phyloP scores from a whole-genome alignment of 2,888 invertebrate genomes.

The Yponomeuta evonymella region DNA sequence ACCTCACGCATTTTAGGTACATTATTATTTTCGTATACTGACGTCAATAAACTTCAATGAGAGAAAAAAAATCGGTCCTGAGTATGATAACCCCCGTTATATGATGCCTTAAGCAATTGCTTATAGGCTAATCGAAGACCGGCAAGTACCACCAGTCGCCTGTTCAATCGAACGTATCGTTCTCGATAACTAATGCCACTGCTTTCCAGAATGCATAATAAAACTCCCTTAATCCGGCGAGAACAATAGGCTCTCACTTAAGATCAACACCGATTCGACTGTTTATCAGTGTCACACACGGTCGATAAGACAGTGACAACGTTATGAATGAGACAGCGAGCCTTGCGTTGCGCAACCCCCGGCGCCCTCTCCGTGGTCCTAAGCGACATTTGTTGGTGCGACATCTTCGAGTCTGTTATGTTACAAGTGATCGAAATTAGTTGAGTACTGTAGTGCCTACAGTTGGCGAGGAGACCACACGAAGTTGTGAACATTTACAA shows the following conservation, averaged over 20 bases:
- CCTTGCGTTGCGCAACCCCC: background rate
- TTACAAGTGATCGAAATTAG: too few species aligned
- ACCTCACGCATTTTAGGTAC: too few species aligned
- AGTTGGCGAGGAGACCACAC: too few species aligned
- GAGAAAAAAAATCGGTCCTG: too few species aligned
- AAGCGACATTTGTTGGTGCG: background rate
- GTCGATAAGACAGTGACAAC: constrained; percentile 33
- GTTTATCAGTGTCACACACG: constrained; percentile 30
- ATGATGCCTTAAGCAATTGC: too few species aligned
- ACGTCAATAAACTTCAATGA: too few species aligned
- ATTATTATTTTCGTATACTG: too few species aligned
- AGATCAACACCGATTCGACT: constrained; percentile 35
- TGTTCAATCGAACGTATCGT: background rate
- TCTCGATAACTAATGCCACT: background rate
- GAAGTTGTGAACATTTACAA: too few species aligned
- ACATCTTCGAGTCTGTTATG: too few species aligned
- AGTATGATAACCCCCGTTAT: too few species aligned
- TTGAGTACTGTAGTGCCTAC: too few species aligned
- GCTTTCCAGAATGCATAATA: background rate
- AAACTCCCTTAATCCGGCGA: background rate
- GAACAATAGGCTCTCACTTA: constrained; percentile 32
- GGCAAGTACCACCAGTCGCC: background rate
- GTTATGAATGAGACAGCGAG: constrained; percentile 12
- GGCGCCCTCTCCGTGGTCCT: background rate
- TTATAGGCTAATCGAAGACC: too few species aligned